Conservation (phyloP, 2,797 vertebrate species). For the Spheniscus humboldti region DNA sequence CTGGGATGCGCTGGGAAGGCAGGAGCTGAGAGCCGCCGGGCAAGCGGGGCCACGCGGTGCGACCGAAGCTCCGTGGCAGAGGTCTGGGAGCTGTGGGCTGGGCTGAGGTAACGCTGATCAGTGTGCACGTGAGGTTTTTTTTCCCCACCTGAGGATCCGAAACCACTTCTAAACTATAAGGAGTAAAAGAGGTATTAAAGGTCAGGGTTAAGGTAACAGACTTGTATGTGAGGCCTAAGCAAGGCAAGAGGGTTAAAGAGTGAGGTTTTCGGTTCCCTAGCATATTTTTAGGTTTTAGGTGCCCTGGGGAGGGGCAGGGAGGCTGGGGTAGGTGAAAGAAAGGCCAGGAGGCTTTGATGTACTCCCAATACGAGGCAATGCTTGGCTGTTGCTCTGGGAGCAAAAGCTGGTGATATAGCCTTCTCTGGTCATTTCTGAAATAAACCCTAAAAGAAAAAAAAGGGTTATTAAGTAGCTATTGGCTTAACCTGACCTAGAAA, state of each 20-base stretch:
- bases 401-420: background rate
- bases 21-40: accelerated
- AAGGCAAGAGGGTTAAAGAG: background rate
- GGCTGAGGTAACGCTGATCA: background rate
- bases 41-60: accelerated
- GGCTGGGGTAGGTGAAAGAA: background rate
- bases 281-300: background rate
- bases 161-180: background rate
- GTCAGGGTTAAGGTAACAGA: background rate
- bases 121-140: background rate
- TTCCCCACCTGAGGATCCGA: background rate
- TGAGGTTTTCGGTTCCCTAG: background rate
- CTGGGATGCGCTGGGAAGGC: background rate
- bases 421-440: constrained; percentile 16
- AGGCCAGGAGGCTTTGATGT: constrained; percentile 3
- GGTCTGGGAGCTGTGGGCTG: accelerated
- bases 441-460: background rate
- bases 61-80: accelerated
- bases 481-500: background rate
- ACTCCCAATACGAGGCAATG: background rate
- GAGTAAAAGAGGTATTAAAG: background rate
- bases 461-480: background rate
- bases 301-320: background rate
- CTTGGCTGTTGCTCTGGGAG: background rate
- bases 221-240: background rate